Percentiles rank a stretch among this genome's conserved stretches.
phyloP scores from a whole-genome alignment of 1,140 invertebrate genomes.

The Procambarus clarkii region DNA sequence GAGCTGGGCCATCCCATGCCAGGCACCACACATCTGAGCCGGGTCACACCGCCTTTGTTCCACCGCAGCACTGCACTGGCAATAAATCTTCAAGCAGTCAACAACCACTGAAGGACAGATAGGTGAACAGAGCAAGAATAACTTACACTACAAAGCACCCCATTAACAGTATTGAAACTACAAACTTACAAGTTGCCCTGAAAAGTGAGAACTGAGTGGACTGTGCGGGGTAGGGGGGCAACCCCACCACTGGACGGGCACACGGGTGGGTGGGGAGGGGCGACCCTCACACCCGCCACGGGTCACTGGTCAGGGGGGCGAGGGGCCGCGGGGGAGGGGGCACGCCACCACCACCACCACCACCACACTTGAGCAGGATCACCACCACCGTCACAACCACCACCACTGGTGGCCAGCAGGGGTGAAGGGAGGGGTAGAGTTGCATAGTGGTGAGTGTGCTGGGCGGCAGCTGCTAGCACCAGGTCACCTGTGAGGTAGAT shows the following conservation, averaged over 20 bases:
- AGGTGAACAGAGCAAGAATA: constrained; percentile 62
- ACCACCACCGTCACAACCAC: constrained; percentile 64
- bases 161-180: constrained; percentile 68
- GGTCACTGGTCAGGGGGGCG: constrained; percentile 18
- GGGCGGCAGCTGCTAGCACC: constrained; percentile 68
- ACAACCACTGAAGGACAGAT: constrained; percentile 67
- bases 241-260: constrained; percentile 66
- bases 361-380: constrained; percentile 66
- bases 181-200: constrained; percentile 69
- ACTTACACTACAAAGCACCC: constrained; percentile 70
- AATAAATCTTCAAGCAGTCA: constrained; percentile 62
- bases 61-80: constrained; percentile 62
- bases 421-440: constrained; percentile 47
- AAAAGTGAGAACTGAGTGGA: constrained; percentile 70
- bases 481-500: constrained; percentile 71
- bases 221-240: constrained; percentile 64
- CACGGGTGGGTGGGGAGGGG: constrained; percentile 57
- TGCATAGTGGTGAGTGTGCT: constrained; percentile 69
- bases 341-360: constrained; percentile 55
- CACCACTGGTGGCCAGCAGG: constrained; percentile 38
- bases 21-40: constrained; percentile 18
- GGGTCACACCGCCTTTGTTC: constrained; percentile 26
- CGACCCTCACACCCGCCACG: constrained; percentile 45
- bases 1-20: constrained; percentile 12
- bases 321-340: constrained; percentile 37